Conservation (phyloP, 2,113 vertebrate genomes). For the Mesoclemmys tuberculata region DNA sequence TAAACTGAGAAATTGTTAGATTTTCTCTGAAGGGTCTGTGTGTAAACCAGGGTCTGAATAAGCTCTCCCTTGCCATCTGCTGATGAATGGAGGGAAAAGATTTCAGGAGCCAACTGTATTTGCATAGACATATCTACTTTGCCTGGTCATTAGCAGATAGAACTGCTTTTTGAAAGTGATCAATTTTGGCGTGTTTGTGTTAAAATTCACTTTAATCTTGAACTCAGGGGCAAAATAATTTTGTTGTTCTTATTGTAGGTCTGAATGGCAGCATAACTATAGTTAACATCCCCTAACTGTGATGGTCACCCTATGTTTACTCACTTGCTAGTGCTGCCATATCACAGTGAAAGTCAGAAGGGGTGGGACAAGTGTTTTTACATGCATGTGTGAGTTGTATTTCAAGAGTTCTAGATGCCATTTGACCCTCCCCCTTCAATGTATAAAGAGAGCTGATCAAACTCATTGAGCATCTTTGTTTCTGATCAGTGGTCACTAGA, state of each 20-base stretch:
- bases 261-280: neutral
- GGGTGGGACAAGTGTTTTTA: neutral
- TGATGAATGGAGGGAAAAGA: neutral
- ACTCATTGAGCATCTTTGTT: neutral
- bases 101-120: neutral
- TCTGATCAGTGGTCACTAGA: neutral
- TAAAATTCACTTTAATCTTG: neutral
- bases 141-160: neutral
- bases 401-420: neutral
- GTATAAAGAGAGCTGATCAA: neutral
- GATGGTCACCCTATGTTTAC: neutral
- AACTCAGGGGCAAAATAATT: neutral
- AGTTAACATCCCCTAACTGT: neutral
- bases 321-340: neutral
- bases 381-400: neutral
- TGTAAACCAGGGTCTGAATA: neutral
- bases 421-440: neutral
- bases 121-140: neutral
- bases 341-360: neutral
- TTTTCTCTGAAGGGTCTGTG: neutral
- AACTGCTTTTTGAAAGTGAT: neutral
- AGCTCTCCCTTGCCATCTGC: neutral
- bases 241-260: neutral
- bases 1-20: neutral
- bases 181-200: neutral